Conservation (phyloP, 1,140 invertebrate genomes). For the Telenomus remus region DNA sequence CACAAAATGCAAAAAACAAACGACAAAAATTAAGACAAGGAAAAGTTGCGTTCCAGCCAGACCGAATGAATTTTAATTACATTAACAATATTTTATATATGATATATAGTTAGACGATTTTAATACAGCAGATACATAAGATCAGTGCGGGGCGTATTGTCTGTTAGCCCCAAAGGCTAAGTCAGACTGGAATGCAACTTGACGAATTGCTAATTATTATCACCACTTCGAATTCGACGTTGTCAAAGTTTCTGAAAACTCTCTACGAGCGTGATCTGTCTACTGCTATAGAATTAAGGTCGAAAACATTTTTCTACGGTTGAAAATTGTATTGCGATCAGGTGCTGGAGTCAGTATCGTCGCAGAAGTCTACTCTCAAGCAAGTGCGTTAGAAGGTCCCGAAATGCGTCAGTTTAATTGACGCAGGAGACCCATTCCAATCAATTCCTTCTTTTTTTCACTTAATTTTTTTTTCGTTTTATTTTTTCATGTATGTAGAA, state of each 20-base stretch:
- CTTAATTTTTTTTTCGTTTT: conserved; percentile 42
- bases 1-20: conserved; percentile 40
- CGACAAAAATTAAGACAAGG: conserved; percentile 64
- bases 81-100: conserved; percentile 77
- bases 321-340: neutral
- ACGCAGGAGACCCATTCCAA: conserved; percentile 32
- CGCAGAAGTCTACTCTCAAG: conserved; percentile 24
- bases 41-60: conserved; percentile 75
- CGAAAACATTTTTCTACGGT: no score
- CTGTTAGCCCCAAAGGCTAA: conserved; percentile 76
- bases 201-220: conserved; percentile 70
- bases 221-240: no score
- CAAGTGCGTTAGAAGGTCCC: conserved; percentile 19
- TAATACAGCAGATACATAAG: conserved; percentile 62
- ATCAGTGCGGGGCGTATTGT: conserved; percentile 74
- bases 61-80: conserved; percentile 75
- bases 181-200: conserved; percentile 75
- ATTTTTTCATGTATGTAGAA: conserved; percentile 11
- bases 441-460: no score
- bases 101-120: conserved; percentile 76
- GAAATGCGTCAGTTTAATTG: neutral
- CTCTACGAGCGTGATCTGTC: no score
- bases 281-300: no score
- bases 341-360: conserved; percentile 48
- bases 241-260: no score